These are phyloP conservation scores for Drosophila littoralis DNA, from an alignment of 1,140 invertebrate genomes.

Conservation along the genomic window DNA sequence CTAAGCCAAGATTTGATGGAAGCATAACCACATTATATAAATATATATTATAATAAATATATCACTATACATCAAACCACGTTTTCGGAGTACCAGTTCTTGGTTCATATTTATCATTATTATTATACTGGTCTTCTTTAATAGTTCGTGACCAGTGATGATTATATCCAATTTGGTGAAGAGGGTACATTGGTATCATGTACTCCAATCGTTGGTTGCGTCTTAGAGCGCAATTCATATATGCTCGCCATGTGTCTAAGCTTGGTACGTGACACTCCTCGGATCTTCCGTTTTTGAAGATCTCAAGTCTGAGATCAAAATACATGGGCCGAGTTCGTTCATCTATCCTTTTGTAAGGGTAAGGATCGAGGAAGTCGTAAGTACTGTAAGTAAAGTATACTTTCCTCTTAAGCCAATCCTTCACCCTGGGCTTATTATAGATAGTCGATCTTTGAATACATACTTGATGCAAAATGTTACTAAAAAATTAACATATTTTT, in stretches of 20 bases:
- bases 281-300: not conserved
- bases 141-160: not conserved
- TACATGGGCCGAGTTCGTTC: not conserved
- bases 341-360: too few relatives aligned
- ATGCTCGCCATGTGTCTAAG: not conserved
- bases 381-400: not conserved
- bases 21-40: too few relatives aligned
- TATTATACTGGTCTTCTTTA: not conserved
- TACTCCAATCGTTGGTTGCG: conserved; percentile 23
- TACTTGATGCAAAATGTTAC: too few relatives aligned
- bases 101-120: not conserved
- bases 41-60: too few relatives aligned
- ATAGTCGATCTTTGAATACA: not conserved
- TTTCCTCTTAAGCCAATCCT: not conserved
- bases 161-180: not conserved
- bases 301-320: conserved; percentile 1
- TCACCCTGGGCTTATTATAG: conserved; percentile 16
- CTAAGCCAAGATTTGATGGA: too few relatives aligned
- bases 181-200: conserved; percentile 21
- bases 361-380: too few relatives aligned
- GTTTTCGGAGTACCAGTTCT: not conserved
- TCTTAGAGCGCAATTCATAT: not conserved
- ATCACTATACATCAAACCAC: too few relatives aligned
- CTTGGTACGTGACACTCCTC: conserved; percentile 3
- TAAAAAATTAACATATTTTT: not conserved